phyloP scores from a whole-genome alignment of 2,888 invertebrate genomes.

The Oligia strigilis region DNA sequence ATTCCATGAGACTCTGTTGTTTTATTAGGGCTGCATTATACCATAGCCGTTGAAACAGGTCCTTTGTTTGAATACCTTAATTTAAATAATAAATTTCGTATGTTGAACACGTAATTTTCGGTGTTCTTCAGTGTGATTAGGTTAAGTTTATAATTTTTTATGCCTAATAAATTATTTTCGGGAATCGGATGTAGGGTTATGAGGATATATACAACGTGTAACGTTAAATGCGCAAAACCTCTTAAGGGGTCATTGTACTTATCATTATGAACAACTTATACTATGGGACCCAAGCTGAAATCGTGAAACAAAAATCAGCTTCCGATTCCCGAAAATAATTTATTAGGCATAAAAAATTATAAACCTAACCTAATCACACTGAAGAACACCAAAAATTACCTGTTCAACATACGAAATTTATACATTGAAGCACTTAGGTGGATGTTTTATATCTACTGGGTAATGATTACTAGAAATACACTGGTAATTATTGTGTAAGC shows the following conservation, averaged over 20 bases:
- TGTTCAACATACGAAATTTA: constrained; percentile 64
- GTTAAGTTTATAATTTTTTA: constrained; percentile 49
- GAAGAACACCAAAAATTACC: constrained; percentile 54
- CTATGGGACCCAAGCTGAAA: too few species aligned
- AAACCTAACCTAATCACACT: constrained; percentile 51
- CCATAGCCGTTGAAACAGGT: constrained; percentile 63
- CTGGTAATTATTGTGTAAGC: neutral
- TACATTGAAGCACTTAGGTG: constrained; percentile 7
- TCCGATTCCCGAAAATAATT: constrained; percentile 50
- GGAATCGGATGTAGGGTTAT: constrained; percentile 33
- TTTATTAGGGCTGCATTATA: constrained; percentile 64
- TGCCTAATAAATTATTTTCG: constrained; percentile 50
- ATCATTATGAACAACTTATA: too few species aligned
- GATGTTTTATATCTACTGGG: neutral
- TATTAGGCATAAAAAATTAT: constrained; percentile 51
- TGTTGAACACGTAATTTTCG: constrained; percentile 61
- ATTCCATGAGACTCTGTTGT: constrained; percentile 37
- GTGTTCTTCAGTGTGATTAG: constrained; percentile 49
- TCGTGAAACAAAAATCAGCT: too few species aligned
- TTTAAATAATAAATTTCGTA: constrained; percentile 70
- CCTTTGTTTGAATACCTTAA: constrained; percentile 71
- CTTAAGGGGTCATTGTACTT: too few species aligned
- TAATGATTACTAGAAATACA: neutral
- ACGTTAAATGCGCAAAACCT: too few species aligned
- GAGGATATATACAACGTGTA: constrained; percentile 16